phyloP scores from a whole-genome alignment of 1,140 invertebrate genomes.

The Neotoxoptera formosana region DNA sequence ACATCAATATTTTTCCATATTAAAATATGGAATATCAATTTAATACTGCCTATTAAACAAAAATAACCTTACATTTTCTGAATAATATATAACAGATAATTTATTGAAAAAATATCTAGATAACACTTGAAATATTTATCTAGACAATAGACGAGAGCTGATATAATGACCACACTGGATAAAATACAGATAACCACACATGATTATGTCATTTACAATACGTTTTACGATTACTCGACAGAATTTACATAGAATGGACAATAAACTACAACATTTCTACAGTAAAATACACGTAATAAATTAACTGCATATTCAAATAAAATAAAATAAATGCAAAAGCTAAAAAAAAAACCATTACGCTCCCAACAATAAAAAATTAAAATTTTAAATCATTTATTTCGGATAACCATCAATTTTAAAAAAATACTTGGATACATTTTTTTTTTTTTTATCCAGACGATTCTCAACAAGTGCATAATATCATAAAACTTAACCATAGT shows the following conservation, averaged over 20 bases:
- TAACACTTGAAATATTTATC: no score
- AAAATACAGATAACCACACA: background rate
- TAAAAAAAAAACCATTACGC: background rate
- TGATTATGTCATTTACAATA: background rate
- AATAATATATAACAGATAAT: no score
- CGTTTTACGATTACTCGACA: background rate
- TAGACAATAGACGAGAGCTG: no score
- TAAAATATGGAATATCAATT: no score
- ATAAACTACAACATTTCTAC: background rate
- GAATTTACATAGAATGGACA: background rate
- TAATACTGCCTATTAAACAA: no score
- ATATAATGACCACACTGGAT: background rate
- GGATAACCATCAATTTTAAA: background rate
- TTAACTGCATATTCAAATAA: background rate
- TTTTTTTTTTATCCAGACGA: no score
- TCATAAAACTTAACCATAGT: no score
- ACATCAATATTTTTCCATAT: no score
- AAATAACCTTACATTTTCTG: no score
- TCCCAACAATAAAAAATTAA: background rate
- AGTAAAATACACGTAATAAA: background rate
- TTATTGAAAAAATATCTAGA: no score
- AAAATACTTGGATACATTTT: no score
- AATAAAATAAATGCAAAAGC: background rate
- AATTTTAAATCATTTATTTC: background rate
- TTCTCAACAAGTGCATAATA: background rate